A percentile compares a stretch with the other conserved stretches of the same genome.
These are phyloP conservation scores for Drosophila diplacantha DNA, from an alignment of 2,888 invertebrate genomes.

Conservation along the genomic window DNA sequence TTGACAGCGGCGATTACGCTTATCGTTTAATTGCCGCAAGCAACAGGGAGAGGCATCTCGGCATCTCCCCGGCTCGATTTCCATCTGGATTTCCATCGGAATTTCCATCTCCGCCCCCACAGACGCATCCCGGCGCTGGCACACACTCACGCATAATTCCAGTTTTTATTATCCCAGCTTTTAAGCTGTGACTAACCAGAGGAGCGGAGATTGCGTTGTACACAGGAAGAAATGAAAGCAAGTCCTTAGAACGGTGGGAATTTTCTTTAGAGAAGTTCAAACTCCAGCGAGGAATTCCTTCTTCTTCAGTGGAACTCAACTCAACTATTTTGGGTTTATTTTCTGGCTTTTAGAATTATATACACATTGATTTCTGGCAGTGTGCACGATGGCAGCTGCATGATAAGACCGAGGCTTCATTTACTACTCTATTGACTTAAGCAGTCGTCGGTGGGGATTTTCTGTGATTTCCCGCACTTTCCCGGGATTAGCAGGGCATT, in stretches of 20 bases:
- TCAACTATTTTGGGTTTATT: not conserved
- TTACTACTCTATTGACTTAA: conserved; percentile 47
- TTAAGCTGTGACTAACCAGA: conserved; percentile 65
- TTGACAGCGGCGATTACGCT: conserved; percentile 67
- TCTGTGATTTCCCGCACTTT: conserved; percentile 53
- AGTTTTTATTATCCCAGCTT: conserved; percentile 70
- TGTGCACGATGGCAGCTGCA: conserved; percentile 17
- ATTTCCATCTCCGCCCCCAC: conserved; percentile 12
- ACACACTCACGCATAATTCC: conserved; percentile 63
- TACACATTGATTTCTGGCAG: not conserved
- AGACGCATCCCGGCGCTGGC: conserved; percentile 22
- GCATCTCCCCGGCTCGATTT: not conserved
- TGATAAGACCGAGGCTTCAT: conserved; percentile 40
- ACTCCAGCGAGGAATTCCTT: not conserved
- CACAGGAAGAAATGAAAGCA: conserved; percentile 15
- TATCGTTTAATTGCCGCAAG: conserved; percentile 68
- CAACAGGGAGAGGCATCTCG: conserved; percentile 59
- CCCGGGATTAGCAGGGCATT: conserved; percentile 56
- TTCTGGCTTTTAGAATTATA: not conserved
- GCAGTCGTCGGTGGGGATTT: conserved; percentile 43
- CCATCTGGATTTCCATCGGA: conserved; percentile 4
- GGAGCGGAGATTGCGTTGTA: conserved; percentile 14
- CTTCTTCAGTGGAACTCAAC: too few species aligned
- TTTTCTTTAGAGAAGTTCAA: not conserved
- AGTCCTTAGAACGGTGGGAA: fast-evolving